Percentiles rank a stretch among this genome's conserved stretches.
These are phyloP conservation scores for Sarcoramphus papa DNA, from an alignment of 2,797 vertebrate genomes.

Conservation along the genomic window DNA sequence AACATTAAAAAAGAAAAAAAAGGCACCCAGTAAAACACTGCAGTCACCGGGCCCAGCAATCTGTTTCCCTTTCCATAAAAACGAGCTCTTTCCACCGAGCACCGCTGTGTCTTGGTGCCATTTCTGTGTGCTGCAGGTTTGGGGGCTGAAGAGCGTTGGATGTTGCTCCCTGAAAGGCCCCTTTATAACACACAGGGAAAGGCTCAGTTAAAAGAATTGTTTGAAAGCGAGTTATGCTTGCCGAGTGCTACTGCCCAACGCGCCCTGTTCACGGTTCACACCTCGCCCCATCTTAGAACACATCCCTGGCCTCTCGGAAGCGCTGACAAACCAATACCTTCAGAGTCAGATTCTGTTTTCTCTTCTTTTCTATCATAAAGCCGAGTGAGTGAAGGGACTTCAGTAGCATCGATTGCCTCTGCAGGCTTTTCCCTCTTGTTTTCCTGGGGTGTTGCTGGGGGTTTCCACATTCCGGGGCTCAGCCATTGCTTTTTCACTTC, in stretches of 20 bases:
- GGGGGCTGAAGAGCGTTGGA: background rate
- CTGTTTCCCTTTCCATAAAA: no score
- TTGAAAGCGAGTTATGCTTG: background rate
- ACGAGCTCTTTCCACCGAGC: rapidly evolving
- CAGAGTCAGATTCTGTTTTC: background rate
- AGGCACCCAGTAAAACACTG: background rate
- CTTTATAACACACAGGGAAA: rapidly evolving
- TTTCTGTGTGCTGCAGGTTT: rapidly evolving
- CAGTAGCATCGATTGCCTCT: background rate
- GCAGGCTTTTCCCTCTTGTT: background rate
- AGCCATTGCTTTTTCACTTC: rapidly evolving
- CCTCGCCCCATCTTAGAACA: rapidly evolving
- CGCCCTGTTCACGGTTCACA: rapidly evolving
- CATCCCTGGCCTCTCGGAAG: background rate
- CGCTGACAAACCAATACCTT: background rate
- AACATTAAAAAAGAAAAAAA: background rate
- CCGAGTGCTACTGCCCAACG: rapidly evolving
- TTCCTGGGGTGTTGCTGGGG: background rate
- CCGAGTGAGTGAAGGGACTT: background rate
- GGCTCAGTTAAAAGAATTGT: rapidly evolving
- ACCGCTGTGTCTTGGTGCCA: rapidly evolving
- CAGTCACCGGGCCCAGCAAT: no score
- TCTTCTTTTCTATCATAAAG: background rate
- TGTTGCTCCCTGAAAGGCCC: background rate
- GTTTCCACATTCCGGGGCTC: background rate